Percentiles rank a stretch among this genome's conserved stretches.
phyloP scores from a whole-genome alignment of 1,140 invertebrate species.

The Drosophila nigromelanica region DNA sequence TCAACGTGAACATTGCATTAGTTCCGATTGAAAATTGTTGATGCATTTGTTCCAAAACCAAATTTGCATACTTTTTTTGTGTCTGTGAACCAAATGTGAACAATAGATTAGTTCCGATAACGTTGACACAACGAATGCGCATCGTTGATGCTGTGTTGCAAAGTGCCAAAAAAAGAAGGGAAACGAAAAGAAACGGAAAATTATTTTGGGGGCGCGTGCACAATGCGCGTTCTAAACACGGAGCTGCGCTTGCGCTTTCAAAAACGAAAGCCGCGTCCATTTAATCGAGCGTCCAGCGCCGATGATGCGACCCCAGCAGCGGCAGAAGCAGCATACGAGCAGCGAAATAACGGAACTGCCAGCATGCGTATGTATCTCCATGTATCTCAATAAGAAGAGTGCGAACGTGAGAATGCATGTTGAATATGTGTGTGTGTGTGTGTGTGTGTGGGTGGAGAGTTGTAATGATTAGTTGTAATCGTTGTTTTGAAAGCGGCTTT shows the following conservation, averaged over 20 bases:
- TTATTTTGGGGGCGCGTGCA: neutral
- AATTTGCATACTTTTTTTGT: neutral
- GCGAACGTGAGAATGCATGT: neutral
- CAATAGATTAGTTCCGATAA: slow-evolving; percentile 3
- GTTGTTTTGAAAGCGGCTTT: neutral
- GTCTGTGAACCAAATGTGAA: neutral
- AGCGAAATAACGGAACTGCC: slow-evolving; percentile 32
- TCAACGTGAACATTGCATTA: slow-evolving; percentile 15
- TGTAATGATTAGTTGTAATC: slow-evolving; percentile 19
- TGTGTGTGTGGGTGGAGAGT: slow-evolving; percentile 2
- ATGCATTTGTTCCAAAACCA: slow-evolving; percentile 65
- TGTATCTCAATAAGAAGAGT: slow-evolving; percentile 34
- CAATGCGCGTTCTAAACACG: slow-evolving; percentile 72
- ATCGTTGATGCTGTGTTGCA: neutral
- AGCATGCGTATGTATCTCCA: slow-evolving; percentile 61
- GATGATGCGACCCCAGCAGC: slow-evolving; percentile 58
- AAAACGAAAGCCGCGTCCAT: slow-evolving; percentile 77
- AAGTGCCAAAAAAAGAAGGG: neutral
- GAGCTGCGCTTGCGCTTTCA: slow-evolving; percentile 79
- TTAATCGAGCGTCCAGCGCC: slow-evolving; percentile 77
- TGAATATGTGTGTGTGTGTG: neutral
- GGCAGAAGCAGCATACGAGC: slow-evolving; percentile 10
- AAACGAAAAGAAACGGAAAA: neutral
- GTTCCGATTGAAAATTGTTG: slow-evolving; percentile 54
- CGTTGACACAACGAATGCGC: neutral